Percentiles rank a stretch among this genome's conserved stretches.
phyloP scores from a whole-genome alignment of 2,113 vertebrate species.

The Oreochromis aureus region DNA sequence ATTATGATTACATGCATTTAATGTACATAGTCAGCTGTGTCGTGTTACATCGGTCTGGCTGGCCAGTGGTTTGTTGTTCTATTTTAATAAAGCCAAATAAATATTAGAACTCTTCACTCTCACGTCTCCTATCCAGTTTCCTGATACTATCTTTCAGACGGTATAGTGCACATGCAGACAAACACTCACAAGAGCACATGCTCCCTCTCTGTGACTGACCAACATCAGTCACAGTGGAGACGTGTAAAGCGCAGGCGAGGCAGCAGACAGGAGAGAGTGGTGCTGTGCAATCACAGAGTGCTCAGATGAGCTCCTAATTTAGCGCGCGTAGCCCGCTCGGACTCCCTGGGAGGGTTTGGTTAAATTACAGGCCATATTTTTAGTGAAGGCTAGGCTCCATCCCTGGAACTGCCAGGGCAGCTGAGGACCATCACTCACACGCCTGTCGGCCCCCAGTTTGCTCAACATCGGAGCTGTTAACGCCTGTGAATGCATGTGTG shows the following conservation, averaged over 20 bases:
- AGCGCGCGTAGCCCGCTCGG: neutral
- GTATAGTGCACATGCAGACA: neutral
- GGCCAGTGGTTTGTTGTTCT: constrained; percentile 1
- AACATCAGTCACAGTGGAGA: constrained; percentile 22
- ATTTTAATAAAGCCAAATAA: constrained; percentile 49
- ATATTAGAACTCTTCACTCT: constrained; percentile 1
- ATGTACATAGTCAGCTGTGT: neutral
- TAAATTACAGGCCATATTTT: constrained; percentile 66
- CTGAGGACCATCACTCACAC: constrained; percentile 57
- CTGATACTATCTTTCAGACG: neutral
- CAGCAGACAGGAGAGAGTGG: neutral
- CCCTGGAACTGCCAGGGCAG: constrained; percentile 29
- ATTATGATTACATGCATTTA: neutral
- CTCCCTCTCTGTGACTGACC: neutral
- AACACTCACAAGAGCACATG: neutral
- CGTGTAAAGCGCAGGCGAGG: neutral
- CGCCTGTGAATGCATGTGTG: neutral
- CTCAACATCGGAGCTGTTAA: neutral
- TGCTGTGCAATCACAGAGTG: constrained; percentile 32
- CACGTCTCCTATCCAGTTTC: constrained; percentile 14
- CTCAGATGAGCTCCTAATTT: constrained; percentile 58
- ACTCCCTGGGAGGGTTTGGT: constrained; percentile 43
- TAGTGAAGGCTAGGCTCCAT: constrained; percentile 48
- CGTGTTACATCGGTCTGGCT: constrained; percentile 6
- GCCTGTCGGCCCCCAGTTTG: constrained; percentile 11